Conservation (phyloP, 2,888 invertebrate species). For the Meteorus cinctellus region DNA sequence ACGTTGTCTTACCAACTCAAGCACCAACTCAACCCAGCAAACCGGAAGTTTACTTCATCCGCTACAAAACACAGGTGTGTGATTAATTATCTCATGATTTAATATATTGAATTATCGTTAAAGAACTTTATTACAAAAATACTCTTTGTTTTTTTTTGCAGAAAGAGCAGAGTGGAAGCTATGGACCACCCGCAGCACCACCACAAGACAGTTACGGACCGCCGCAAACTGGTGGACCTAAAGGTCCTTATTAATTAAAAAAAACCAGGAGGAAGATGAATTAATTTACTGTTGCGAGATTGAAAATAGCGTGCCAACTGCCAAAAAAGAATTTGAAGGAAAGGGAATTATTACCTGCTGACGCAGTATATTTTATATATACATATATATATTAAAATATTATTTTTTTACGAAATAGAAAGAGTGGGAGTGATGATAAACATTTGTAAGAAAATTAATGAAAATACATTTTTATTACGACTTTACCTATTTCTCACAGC, state of each 20-base stretch:
- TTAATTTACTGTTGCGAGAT: slow-evolving; percentile 23
- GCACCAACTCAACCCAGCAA: slow-evolving; percentile 90
- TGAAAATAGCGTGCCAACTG: slow-evolving; percentile 36
- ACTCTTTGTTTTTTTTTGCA: slow-evolving; percentile 48
- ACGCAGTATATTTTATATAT: slow-evolving; percentile 14
- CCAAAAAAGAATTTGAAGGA: slow-evolving; percentile 26
- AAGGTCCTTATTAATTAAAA: slow-evolving; percentile 58
- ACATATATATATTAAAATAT: slow-evolving; percentile 20
- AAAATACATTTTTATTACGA: slow-evolving; percentile 50
- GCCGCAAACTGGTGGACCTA: slow-evolving; percentile 62
- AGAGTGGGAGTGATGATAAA: background rate
- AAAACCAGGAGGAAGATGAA: background rate
- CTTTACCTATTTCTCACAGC: slow-evolving; percentile 16
- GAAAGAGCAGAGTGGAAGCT: slow-evolving; percentile 67
- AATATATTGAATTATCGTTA: slow-evolving; percentile 73
- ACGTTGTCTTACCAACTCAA: slow-evolving; percentile 85
- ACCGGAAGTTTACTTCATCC: slow-evolving; percentile 93
- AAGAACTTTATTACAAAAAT: background rate
- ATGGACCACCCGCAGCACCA: slow-evolving; percentile 69
- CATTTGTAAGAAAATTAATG: slow-evolving; percentile 49
- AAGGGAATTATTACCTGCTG: background rate
- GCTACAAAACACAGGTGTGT: slow-evolving; percentile 87
- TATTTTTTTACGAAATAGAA: slow-evolving; percentile 36
- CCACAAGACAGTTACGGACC: slow-evolving; percentile 75
- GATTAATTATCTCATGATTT: slow-evolving; percentile 52